These are phyloP conservation scores for Noctua fimbriata DNA, from an alignment of 2,888 invertebrate species.

Conservation along the genomic window DNA sequence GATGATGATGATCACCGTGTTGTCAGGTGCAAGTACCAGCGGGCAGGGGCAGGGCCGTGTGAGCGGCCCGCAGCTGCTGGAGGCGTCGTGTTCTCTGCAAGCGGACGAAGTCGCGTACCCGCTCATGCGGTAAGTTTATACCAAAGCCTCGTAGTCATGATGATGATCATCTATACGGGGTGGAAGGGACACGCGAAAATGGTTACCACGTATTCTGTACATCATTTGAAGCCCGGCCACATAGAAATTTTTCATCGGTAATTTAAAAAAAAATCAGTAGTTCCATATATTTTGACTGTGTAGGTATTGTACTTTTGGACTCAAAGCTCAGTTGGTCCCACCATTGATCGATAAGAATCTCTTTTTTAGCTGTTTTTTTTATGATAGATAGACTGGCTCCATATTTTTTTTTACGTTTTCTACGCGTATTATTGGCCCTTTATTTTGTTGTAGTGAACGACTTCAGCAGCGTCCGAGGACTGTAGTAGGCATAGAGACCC, in stretches of 20 bases:
- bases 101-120: background rate
- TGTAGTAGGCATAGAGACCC: conserved; percentile 22
- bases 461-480: conserved; percentile 28
- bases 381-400: background rate
- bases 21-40: conserved; percentile 16
- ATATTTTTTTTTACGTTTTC: background rate
- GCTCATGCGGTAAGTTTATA: conserved; percentile 20
- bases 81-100: conserved; percentile 34
- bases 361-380: background rate
- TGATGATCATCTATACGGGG: background rate
- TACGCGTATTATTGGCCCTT: background rate
- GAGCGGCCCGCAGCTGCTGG: background rate
- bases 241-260: too few relatives aligned
- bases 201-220: too few relatives aligned
- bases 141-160: background rate
- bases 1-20: background rate
- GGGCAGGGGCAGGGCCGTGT: background rate
- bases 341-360: background rate
- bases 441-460: conserved; percentile 46
- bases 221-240: too few relatives aligned
- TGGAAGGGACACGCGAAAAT: too few relatives aligned
- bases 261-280: too few relatives aligned
- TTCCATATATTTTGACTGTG: too few relatives aligned
- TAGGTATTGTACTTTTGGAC: too few relatives aligned
- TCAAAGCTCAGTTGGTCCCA: too few relatives aligned